Conservation (phyloP, 1,140 invertebrate genomes). For the Drosophila auraria region DNA sequence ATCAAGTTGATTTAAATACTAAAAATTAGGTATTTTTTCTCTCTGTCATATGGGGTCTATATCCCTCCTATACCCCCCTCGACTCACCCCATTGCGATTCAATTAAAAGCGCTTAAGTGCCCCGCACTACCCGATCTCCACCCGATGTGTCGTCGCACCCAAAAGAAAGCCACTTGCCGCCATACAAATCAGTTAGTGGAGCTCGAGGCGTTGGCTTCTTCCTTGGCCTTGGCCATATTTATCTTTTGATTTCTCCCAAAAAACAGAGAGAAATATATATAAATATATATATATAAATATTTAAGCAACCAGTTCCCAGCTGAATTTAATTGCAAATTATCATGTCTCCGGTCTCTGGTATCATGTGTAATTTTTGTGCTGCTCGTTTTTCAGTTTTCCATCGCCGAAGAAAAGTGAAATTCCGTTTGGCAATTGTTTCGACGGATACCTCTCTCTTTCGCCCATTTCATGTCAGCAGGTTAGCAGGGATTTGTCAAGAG, state of each 20-base stretch:
- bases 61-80: slow-evolving; percentile 11
- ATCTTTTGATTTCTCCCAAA: slow-evolving; percentile 68
- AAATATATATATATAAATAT: slow-evolving; percentile 35
- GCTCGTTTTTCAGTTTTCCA: slow-evolving; percentile 46
- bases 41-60: neutral
- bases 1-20: neutral
- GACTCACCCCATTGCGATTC: slow-evolving; percentile 62
- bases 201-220: slow-evolving; percentile 43
- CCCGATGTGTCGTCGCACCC: slow-evolving; percentile 47
- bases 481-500: slow-evolving; percentile 72
- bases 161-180: slow-evolving; percentile 46
- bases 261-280: slow-evolving; percentile 19
- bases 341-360: slow-evolving; percentile 41
- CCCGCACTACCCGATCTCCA: slow-evolving; percentile 20
- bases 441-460: slow-evolving; percentile 23
- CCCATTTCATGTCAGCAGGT: slow-evolving; percentile 72
- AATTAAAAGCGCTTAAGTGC: slow-evolving; percentile 74
- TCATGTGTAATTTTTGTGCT: slow-evolving; percentile 52
- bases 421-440: slow-evolving; percentile 50
- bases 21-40: neutral
- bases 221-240: slow-evolving; percentile 48
- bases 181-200: slow-evolving; percentile 49
- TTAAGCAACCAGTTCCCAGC: slow-evolving; percentile 60
- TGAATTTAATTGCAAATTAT: slow-evolving; percentile 75
- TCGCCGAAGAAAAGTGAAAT: slow-evolving; percentile 72